phyloP scores from a whole-genome alignment of 2,113 vertebrate genomes.

The Muntiacus muntjak region DNA sequence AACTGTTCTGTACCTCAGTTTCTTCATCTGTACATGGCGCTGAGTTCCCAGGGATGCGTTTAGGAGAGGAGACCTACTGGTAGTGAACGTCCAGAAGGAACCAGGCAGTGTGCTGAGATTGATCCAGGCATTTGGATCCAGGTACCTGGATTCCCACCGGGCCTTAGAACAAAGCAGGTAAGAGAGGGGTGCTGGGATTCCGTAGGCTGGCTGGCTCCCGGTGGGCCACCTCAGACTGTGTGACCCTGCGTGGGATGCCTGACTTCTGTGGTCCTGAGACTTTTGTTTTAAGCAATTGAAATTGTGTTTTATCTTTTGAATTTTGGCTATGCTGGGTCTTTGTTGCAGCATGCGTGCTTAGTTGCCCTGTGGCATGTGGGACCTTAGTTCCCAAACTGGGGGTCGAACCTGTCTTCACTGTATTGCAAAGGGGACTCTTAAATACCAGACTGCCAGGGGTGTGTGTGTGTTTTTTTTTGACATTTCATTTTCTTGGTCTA shows the following conservation, averaged over 20 bases:
- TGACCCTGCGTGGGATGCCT: neutral
- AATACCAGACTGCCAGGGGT: neutral
- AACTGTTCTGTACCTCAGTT: neutral
- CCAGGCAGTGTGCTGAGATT: no score
- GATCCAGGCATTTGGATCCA: accelerated
- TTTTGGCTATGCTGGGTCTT: neutral
- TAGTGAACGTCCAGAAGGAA: no score
- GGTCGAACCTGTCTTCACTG: accelerated
- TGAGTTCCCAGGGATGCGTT: neutral
- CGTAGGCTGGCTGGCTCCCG: accelerated
- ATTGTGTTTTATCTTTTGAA: neutral
- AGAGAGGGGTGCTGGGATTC: neutral
- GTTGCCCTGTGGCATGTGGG: neutral
- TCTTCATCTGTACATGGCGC: neutral
- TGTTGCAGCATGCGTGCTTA: neutral
- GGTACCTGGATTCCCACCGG: accelerated
- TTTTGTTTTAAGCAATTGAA: neutral
- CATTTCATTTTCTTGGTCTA: neutral
- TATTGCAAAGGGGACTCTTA: neutral
- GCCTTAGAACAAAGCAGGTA: neutral
- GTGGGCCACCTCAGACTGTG: accelerated
- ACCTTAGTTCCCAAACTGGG: neutral
- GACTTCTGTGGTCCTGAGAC: neutral
- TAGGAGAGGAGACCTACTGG: neutral
- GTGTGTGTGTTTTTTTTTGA: neutral